A percentile compares a stretch with the other conserved stretches of the same genome.
These are phyloP conservation scores for Eretmocerus hayati DNA, from an alignment of 2,888 invertebrate genomes.

Conservation along the genomic window DNA sequence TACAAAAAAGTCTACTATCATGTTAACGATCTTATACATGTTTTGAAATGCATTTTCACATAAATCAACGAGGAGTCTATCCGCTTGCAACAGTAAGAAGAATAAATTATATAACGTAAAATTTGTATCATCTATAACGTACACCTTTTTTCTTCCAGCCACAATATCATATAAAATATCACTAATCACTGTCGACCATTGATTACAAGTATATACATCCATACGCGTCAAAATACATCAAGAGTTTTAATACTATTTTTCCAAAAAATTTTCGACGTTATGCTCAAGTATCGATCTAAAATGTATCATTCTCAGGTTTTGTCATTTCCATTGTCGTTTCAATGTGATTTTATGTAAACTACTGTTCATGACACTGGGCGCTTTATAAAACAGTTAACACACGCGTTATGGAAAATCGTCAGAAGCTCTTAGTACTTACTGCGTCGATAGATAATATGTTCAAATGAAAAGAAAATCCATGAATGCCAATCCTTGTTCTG, in stretches of 20 bases:
- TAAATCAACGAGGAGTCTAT: conserved; percentile 12
- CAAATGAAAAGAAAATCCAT: conserved; percentile 7
- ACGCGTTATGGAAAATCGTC: conserved; percentile 12
- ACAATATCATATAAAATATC: conserved; percentile 15
- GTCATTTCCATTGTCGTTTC: not conserved
- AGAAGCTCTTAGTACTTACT: conserved; percentile 16
- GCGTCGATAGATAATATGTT: conserved; percentile 11
- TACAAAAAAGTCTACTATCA: conserved; percentile 6
- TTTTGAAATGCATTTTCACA: conserved; percentile 16
- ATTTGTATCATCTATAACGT: conserved; percentile 14
- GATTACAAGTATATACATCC: conserved; percentile 18
- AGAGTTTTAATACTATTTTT: conserved; percentile 21
- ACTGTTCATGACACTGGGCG: conserved; percentile 13
- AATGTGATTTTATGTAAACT: conserved; percentile 12
- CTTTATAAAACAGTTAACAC: conserved; percentile 7
- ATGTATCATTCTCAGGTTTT: conserved; percentile 10
- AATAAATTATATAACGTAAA: conserved; percentile 15
- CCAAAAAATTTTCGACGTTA: conserved; percentile 9
- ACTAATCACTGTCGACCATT: conserved; percentile 21
- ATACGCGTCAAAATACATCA: conserved; percentile 14
- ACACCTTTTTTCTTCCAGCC: conserved; percentile 9
- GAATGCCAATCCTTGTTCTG: conserved; percentile 5
- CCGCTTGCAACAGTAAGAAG: conserved; percentile 10
- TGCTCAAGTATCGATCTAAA: conserved; percentile 16
- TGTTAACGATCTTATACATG: conserved; percentile 8